A percentile compares a stretch with the other conserved stretches of the same genome.
Conservation (phyloP, 2,113 vertebrate species). For the Anolis sagrei region DNA sequence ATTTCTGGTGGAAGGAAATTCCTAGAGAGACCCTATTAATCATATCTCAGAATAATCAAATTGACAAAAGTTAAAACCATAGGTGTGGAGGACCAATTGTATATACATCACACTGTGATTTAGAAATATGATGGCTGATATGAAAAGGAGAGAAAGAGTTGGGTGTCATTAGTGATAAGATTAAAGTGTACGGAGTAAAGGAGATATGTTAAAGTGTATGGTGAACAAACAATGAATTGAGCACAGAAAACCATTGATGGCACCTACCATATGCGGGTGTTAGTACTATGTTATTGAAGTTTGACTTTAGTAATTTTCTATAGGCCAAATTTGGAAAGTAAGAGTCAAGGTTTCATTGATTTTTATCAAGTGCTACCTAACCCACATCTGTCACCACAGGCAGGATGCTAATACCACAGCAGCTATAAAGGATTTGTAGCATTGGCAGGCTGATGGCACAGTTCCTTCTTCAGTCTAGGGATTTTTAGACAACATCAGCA, state of each 20-base stretch:
- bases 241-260: background rate
- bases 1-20: no score
- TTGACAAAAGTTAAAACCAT: no score
- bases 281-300: background rate
- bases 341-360: background rate
- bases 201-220: background rate
- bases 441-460: background rate
- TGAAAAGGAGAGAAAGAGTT: no score
- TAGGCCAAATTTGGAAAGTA: conserved; percentile 12
- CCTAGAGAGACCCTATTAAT: no score
- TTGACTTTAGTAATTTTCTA: background rate
- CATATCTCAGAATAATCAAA: no score
- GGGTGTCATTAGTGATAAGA: background rate
- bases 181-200: background rate
- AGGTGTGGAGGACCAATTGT: no score
- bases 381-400: conserved; percentile 3
- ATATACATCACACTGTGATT: no score
- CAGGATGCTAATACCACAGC: conserved; percentile 3
- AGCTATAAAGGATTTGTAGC: background rate
- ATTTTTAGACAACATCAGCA: background rate
- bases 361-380: conserved; percentile 13
- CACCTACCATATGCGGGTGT: background rate
- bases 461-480: background rate
- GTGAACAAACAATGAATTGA: background rate
- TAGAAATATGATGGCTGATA: no score